Evolutionary conservation across 2,797 vertebrate genomes (phyloP).

Genomic region (Diplodus puntazzo): DNA sequence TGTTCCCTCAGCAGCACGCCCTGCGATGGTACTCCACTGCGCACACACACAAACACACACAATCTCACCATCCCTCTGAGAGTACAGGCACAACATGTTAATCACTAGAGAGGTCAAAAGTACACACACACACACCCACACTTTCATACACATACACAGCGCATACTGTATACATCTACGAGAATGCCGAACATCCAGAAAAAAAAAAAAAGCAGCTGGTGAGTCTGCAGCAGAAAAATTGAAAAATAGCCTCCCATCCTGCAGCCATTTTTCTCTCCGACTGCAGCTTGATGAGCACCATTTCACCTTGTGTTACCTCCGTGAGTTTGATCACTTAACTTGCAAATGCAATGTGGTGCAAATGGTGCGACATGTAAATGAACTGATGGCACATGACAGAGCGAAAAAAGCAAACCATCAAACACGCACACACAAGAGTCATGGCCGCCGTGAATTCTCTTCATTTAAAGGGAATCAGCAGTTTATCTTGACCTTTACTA

Average conservation of each 20-base stretch:
- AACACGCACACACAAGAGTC: not conserved
- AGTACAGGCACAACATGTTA: conserved; percentile 60
- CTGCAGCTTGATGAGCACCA: conserved; percentile 16
- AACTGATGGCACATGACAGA: not conserved
- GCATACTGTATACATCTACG: not conserved
- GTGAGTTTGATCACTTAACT: conserved; percentile 24
- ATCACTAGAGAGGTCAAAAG: conserved; percentile 66
- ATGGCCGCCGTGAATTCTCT: not conserved
- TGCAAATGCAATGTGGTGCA: conserved; percentile 32
- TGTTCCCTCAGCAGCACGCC: conserved; percentile 73
- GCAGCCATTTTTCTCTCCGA: not conserved
- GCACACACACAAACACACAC: conserved; percentile 36
- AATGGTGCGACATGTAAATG: conserved; percentile 4
- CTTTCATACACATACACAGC: not conserved
- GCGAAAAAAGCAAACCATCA: not conserved
- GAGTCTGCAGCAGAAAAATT: conserved; percentile 7
- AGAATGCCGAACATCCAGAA: conserved; percentile 5
- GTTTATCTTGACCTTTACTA: not conserved
- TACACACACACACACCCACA: conserved; percentile 41
- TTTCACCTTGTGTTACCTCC: conserved; percentile 37
- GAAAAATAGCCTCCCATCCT: conserved; percentile 1
- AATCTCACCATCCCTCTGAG: conserved; percentile 37
- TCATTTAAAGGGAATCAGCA: not conserved
- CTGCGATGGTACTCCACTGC: conserved; percentile 42
- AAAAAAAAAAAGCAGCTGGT: conserved; percentile 15